Evolutionary conservation across 2,797 vertebrate genomes (phyloP), one percentile per base, ranked within the genome.

Genomic region (Syngnathus rostellatus): DNA sequence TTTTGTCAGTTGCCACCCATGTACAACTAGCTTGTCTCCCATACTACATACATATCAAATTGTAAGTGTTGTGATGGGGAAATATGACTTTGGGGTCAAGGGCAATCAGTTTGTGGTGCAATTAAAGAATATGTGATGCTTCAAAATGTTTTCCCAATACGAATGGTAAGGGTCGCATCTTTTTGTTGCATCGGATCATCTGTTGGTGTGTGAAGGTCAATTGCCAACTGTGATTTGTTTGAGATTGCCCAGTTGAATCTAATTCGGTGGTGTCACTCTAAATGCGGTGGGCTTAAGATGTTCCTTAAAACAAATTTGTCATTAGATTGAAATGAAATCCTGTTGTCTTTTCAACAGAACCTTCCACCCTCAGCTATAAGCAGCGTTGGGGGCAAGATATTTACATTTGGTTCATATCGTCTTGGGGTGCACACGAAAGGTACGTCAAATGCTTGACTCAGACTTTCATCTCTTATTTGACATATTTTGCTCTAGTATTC

Each of bases 351-450:
- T 62, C 3, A 63, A 21, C 83, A 98, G 97, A 96, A 94, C 79
- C 90, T 98, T 72, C 94, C 95, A 63, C 90, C 90, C 66, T 93
- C 95, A n/a, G 83, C 90, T 62, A 88, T 90, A 75, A 90, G 81
- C 62, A 93, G 89, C 77, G 92, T 92, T 68, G 94, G 94, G 72
- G 97, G 97, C 50, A 99, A 97, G 89, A 95, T 99, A 89, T 94
- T 97, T 87, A 98, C 97, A 0, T 99, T 99, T 89, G 97, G 97
- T n/a, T 99, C 97, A 6, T 99, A 97, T 69, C 91, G 92, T 17
- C 94, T 98, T 48, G 97, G 97, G 78, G 97, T 99, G 19, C 97
- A 99, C 82, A 99, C 95, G 63, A 99, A 96, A 96, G 97, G 97
- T 99, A 93, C 62, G 65, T 66, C 0, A 63, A 31, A 31, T 31